Conservation (phyloP, 2,888 invertebrate genomes). For the Oxyteleia sp. region DNA sequence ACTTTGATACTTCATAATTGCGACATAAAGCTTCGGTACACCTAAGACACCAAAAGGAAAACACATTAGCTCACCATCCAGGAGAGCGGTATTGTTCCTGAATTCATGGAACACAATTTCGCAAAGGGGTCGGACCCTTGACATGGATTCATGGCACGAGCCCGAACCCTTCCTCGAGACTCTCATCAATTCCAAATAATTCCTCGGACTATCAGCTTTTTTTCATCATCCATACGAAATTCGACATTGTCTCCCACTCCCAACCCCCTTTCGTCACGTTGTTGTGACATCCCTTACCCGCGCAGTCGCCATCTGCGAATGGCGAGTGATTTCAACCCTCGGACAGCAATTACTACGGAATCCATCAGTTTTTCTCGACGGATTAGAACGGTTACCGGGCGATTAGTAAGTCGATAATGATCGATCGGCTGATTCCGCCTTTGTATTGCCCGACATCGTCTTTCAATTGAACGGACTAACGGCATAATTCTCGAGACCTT, state of each 20-base stretch:
- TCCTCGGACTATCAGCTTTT: conserved; percentile 48
- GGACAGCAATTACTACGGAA: conserved; percentile 85
- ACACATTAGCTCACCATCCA: neutral
- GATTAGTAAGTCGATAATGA: conserved; percentile 80
- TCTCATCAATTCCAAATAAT: conserved; percentile 72
- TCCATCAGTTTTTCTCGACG: conserved; percentile 82
- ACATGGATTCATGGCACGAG: conserved; percentile 49
- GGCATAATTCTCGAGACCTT: neutral
- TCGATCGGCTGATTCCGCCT: conserved; percentile 76
- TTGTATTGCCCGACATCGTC: conserved; percentile 17
- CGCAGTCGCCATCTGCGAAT: conserved; percentile 72
- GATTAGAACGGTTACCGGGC: conserved; percentile 79
- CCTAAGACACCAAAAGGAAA: conserved; percentile 9
- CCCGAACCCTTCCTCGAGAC: conserved; percentile 62
- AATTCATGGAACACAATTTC: conserved; percentile 36
- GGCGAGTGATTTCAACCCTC: conserved; percentile 65
- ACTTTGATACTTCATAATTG: conserved; percentile 28
- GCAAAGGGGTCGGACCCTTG: conserved; percentile 67
- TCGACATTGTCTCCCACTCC: conserved; percentile 38
- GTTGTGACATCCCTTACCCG: conserved; percentile 63
- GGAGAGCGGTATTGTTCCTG: conserved; percentile 17
- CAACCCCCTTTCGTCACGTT: conserved; percentile 52
- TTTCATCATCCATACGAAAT: conserved; percentile 65
- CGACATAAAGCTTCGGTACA: neutral
- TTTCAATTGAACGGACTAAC: conserved; percentile 63